phyloP scores from a whole-genome alignment of 2,888 invertebrate genomes.

The Boloria selene region DNA sequence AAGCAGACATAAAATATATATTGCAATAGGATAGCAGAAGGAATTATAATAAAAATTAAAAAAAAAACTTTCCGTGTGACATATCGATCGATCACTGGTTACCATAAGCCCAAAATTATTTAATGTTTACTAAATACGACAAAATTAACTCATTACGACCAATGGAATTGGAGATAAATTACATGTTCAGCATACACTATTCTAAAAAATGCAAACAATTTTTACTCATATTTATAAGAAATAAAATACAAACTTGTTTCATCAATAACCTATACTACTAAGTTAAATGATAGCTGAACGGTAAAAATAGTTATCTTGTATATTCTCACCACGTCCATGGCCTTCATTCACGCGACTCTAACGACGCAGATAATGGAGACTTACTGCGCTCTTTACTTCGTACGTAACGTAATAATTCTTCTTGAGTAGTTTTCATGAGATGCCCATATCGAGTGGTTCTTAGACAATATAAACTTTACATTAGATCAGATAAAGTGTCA shows the following conservation, averaged over 20 bases:
- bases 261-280: no score
- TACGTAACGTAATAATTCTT: conserved; percentile 70
- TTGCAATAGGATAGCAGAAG: not conserved
- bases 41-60: not conserved
- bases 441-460: conserved; percentile 10
- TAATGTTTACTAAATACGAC: no score
- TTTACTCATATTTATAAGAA: no score
- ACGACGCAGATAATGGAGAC: conserved; percentile 80
- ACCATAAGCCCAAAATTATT: no score
- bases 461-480: conserved; percentile 2
- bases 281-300: not conserved
- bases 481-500: no score
- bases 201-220: no score
- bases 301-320: conserved; percentile 3
- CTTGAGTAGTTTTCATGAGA: conserved; percentile 25
- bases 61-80: no score
- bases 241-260: no score
- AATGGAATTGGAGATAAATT: no score
- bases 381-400: conserved; percentile 76
- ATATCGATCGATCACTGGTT: no score
- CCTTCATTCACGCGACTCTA: conserved; percentile 79
- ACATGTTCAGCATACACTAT: no score
- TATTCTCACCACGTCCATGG: conserved; percentile 73
- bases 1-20: conserved; percentile 8
- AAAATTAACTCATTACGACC: no score